phyloP scores from a whole-genome alignment of 2,888 invertebrate genomes.

The Sinelater perroti region DNA sequence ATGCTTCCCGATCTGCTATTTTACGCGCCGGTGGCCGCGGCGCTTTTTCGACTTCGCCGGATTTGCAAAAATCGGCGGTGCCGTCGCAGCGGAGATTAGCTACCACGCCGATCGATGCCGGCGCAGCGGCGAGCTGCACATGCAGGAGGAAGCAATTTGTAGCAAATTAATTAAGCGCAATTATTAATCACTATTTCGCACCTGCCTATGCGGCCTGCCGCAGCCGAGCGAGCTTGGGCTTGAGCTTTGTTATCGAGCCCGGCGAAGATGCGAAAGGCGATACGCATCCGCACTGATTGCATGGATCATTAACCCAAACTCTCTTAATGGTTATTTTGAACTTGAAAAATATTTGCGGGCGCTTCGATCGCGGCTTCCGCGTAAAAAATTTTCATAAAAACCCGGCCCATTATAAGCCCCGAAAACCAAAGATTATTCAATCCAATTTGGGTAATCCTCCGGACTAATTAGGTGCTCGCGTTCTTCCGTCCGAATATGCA shows the following conservation, averaged over 20 bases:
- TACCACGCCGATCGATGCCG: neutral
- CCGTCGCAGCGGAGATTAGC: neutral
- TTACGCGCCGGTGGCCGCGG: neutral
- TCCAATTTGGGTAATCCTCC: no score
- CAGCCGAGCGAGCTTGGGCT: neutral
- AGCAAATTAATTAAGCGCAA: slow-evolving; percentile 1
- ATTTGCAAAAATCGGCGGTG: neutral
- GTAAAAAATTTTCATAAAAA: no score
- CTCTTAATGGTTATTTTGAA: slow-evolving; percentile 19
- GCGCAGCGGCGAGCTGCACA: neutral
- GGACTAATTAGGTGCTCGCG: no score
- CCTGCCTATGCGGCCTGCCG: neutral
- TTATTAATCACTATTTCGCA: neutral
- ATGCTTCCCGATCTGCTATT: neutral
- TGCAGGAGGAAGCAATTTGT: slow-evolving; percentile 9
- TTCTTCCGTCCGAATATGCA: no score
- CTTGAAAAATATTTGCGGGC: slow-evolving; percentile 12
- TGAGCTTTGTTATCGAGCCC: no score
- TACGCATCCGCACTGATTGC: slow-evolving; percentile 11
- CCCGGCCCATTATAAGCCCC: no score
- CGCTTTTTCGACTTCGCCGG: no score
- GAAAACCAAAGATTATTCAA: no score
- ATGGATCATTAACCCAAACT: slow-evolving; percentile 17
- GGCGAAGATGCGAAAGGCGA: slow-evolving; percentile 13
- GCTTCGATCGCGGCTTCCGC: no score